Base-by-base conservation (phyloP, 2,113 vertebrate genomes). In the Chroicocephalus ridibundus region DNA sequence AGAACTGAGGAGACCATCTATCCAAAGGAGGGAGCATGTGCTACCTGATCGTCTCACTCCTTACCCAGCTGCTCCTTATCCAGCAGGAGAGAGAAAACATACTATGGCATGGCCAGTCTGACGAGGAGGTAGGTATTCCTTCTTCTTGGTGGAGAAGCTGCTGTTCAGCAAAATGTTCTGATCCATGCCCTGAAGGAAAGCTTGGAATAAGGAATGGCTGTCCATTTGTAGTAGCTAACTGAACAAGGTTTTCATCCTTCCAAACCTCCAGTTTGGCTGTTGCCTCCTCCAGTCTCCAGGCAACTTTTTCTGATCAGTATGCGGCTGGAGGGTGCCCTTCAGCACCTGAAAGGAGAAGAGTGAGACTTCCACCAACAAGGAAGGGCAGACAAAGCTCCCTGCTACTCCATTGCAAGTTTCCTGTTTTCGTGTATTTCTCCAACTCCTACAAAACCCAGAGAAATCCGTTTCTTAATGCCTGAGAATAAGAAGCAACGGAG, bases 381-480 rank as follows among this genome's bases (percentile, higher is more conserved):
- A 78, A 46, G 2, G 13, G 10, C 42, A 44, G 47, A 60, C 44
- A 85, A 86, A 84, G 42, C 68, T 85, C 31, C 31, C 31, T 88
- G 22, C 36, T 57, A 6, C 8, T 86, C 40, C 21, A 2, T 10
- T 92, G 74, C 81, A 90, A 11, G 15, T 85, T 82, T 88, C 38
- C 40, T 66, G 19, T 61, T 94, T 65, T 66, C 2, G 0, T 55
- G 4, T 51, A 16, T 89, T 91, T 95, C 9, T 19, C 14, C 21
- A 54, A 9, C 44, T 90, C 69, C 55, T 55, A 12, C 51, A 84
- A 93, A 96, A 62, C 24, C n/a, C 62, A 84, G 70, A 78, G 47
- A 91, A 88, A 94, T 92, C 51, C 42, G 10, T 71, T 49, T 84
- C 47, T 88, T 97, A 93, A 95, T 95, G 83, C 91, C 51, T 27